phyloP scores from a whole-genome alignment of 2,888 invertebrate genomes.

The Hipparchia semele region DNA sequence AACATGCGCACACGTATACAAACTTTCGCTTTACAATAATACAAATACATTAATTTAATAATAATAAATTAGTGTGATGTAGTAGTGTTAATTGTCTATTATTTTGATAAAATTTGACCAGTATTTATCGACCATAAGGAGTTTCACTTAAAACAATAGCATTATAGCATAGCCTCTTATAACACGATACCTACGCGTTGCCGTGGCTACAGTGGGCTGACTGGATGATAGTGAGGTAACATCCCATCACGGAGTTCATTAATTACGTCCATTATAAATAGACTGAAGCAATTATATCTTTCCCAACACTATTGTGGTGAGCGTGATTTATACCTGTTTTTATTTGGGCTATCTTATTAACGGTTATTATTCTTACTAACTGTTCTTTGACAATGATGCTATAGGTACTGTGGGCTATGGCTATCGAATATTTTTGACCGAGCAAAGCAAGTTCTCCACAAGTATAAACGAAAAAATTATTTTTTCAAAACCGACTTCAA shows the following conservation, averaged over 20 bases:
- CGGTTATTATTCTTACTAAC: constrained; percentile 1
- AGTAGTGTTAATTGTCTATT: too few species aligned
- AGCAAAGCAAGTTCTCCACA: too few species aligned
- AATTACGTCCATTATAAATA: constrained; percentile 76
- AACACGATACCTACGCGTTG: constrained; percentile 55
- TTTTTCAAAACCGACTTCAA: too few species aligned
- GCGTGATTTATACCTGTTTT: constrained; percentile 62
- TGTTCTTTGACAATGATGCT: not conserved
- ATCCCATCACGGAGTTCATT: constrained; percentile 54
- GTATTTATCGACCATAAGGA: not conserved
- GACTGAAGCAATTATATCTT: constrained; percentile 51
- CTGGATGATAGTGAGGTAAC: constrained; percentile 26
- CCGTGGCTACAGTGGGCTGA: constrained; percentile 43
- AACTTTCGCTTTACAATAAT: too few species aligned
- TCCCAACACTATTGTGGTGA: constrained; percentile 42
- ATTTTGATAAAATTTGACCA: too few species aligned
- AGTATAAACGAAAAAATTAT: too few species aligned
- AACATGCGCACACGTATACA: too few species aligned
- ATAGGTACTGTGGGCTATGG: too few species aligned
- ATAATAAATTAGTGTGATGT: too few species aligned
- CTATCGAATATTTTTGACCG: too few species aligned
- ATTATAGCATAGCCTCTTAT: not conserved
- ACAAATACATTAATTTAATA: too few species aligned
- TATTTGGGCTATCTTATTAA: constrained; percentile 41
- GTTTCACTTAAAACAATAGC: not conserved